Base-by-base conservation (phyloP, 2,797 vertebrate species). In the Rhynchonycteris naso region DNA sequence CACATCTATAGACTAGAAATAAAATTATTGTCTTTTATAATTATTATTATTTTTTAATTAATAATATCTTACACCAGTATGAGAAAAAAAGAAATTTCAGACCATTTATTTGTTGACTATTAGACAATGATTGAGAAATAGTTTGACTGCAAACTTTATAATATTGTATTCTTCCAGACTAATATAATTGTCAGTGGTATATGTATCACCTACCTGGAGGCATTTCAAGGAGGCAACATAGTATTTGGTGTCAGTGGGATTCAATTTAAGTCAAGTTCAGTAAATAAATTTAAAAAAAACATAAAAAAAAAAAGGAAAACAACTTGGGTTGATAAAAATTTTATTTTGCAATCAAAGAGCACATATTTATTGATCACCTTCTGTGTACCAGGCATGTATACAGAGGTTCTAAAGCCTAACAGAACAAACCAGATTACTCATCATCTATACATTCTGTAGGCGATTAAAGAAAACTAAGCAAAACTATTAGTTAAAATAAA, bases 11-110 rank as follows among this genome's bases (percentile, higher is more conserved):
- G 26, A 66, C 5, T 88, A 3, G 69, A 43, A 94, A 52, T 11
- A 75, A 1, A 68, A n/a, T 89, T 88, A 59, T 2, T 95, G 69
- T 85, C n/a, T 65, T 91, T 90, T 43, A 63, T 21, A 93, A 63
- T 76, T 69, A 4, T 2, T 28, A 28, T 52, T 54, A 1, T 6
- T 6, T 86, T 83, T 87, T 18, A 86, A 4, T 61, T 88, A 22
- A 66, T 35, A 88, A 68, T 69, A 93, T 68, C 7, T 79, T 75
- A 79, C 76, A 61, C 6, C 74, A 72, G 12, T 72, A 52, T 59
- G 9, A 75, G 14, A 72, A 78, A 38, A 66, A 78, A 19, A 58
- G 3, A 74, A 33, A 75, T 65, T 87, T 69, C 8, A 83, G 26
- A 61, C 11, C 14, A 2, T 66, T 30, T 84, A 89, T 75, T 58